Percentiles rank a stretch among this genome's conserved stretches.
Conservation (phyloP, 2,797 vertebrate genomes). For the Syngnathus rostellatus region DNA sequence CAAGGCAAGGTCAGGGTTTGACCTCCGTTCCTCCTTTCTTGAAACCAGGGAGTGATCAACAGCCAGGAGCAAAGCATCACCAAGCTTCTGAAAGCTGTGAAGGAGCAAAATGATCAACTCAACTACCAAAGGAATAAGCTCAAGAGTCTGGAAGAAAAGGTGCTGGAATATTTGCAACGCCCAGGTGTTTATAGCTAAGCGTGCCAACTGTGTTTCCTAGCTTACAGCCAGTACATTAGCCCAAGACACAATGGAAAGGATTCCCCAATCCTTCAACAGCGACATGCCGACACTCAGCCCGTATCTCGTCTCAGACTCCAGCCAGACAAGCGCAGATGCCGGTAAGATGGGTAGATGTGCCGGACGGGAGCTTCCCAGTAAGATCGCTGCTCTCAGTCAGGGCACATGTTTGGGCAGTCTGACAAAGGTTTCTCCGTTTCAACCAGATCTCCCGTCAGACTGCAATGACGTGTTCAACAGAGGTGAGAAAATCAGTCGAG, state of each 20-base stretch:
- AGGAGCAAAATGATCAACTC: constrained; percentile 77
- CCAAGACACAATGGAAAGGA: constrained; percentile 66
- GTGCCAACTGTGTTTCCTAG: constrained; percentile 50
- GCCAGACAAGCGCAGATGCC: constrained; percentile 26
- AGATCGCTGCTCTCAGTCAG: background rate
- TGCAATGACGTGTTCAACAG: constrained; percentile 73
- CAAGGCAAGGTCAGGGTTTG: too few relatives aligned
- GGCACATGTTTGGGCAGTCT: too few relatives aligned
- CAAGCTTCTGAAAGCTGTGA: constrained; percentile 75
- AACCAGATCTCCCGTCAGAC: constrained; percentile 71
- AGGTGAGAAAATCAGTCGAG: constrained; percentile 65
- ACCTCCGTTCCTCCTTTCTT: background rate
- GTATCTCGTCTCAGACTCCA: constrained; percentile 45
- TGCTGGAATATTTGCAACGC: background rate
- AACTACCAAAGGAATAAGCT: constrained; percentile 80
- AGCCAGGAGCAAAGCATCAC: constrained; percentile 79
- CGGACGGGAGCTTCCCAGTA: background rate
- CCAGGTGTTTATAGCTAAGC: background rate
- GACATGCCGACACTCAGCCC: constrained; percentile 51
- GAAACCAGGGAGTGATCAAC: constrained; percentile 73
- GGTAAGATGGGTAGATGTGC: constrained; percentile 57
- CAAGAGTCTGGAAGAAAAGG: constrained; percentile 79
- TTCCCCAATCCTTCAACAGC: constrained; percentile 33
- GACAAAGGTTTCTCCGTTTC: background rate
- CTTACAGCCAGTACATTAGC: constrained; percentile 57